A percentile compares a stretch with the other conserved stretches of the same genome.
These are phyloP conservation scores for Epizoanthus scotinus DNA, from an alignment of 92 coral and sea anemone species.

Conservation along the genomic window DNA sequence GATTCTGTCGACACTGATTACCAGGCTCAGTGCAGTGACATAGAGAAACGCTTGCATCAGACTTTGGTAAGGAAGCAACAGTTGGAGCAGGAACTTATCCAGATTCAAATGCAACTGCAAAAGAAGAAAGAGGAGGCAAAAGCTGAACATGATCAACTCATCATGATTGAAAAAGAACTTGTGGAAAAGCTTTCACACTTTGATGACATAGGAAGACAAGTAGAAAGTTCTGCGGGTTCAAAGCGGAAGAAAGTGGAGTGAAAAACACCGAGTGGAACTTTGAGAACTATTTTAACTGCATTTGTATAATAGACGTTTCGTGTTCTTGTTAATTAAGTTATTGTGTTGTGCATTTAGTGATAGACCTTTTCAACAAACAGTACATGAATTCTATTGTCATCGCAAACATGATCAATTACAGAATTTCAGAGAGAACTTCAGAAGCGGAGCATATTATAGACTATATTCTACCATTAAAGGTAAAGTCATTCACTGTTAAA, in stretches of 20 bases:
- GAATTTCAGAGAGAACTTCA: too few relatives aligned
- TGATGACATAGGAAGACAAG: background rate
- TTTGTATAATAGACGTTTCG: too few relatives aligned
- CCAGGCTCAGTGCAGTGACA: background rate
- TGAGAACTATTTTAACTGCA: too few relatives aligned
- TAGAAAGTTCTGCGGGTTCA: background rate
- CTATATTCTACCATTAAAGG: too few relatives aligned
- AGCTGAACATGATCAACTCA: background rate
- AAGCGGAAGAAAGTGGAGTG: slow-evolving; percentile 19
- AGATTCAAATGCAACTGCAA: slow-evolving; percentile 17
- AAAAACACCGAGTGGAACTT: background rate
- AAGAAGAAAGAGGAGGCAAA: slow-evolving; percentile 14
- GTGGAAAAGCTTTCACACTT: slow-evolving; percentile 19
- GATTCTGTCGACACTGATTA: background rate
- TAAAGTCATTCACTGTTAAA: too few relatives aligned
- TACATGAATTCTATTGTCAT: too few relatives aligned
- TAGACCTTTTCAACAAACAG: too few relatives aligned
- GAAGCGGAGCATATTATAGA: too few relatives aligned
- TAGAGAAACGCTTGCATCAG: slow-evolving; percentile 1
- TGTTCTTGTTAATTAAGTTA: too few relatives aligned
- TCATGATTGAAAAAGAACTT: slow-evolving; percentile 13
- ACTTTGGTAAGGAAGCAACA: slow-evolving; percentile 16
- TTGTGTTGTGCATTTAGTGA: too few relatives aligned
- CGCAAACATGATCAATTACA: too few relatives aligned
- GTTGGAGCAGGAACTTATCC: background rate